Base-by-base conservation (phyloP, 53 echinoderm and acorn worm genomes). In the Astropecten irregularis region DNA sequence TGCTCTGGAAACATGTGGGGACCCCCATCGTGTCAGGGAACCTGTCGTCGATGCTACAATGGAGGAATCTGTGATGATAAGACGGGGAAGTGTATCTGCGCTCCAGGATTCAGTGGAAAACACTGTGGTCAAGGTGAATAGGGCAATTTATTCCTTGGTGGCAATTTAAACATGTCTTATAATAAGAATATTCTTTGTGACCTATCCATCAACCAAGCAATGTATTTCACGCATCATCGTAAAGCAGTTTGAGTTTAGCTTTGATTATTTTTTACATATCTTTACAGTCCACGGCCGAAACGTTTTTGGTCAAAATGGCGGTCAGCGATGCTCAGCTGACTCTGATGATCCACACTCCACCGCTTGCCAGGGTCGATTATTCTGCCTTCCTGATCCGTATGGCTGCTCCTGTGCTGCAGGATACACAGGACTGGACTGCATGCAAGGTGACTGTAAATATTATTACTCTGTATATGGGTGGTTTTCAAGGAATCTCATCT, bases 311-410 rank as follows among this genome's bases (percentile, higher is more conserved):
- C 67, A 83, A 20, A 31, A 9, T 40, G 83, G 52, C 0, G 33
- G 37, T 27, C 25, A 37, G 3, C 18, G 31, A 0, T 83, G 83
- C 39, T 83, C 69, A 0, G 28, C 34, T 22, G 18, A 56, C 33
- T 33, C 35, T 15, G 70, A 83, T 69, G 50, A 50, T 11, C 70
- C n/a, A n/a, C n/a, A 69, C 56, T 9, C 21, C 69, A 15, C 9
- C n/a, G 84, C 85, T 28, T 93, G 93, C 49, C 81, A 50, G 15
- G 93, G 88, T 89, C 83, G 60, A 16, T 72, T 88, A 28, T 88
- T 93, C 69, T 93, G 93, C 53, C 73, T 93, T 9, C 90, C 90
- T 59, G 87, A 93, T 56, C 93, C 93, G 11, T 93, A 84, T 49
- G 93, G 93, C 16, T 92, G 93, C 71, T 68, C 83, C 4, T 92